These are phyloP conservation scores for Solea solea DNA, from an alignment of 2,113 vertebrate genomes.

Conservation along the genomic window DNA sequence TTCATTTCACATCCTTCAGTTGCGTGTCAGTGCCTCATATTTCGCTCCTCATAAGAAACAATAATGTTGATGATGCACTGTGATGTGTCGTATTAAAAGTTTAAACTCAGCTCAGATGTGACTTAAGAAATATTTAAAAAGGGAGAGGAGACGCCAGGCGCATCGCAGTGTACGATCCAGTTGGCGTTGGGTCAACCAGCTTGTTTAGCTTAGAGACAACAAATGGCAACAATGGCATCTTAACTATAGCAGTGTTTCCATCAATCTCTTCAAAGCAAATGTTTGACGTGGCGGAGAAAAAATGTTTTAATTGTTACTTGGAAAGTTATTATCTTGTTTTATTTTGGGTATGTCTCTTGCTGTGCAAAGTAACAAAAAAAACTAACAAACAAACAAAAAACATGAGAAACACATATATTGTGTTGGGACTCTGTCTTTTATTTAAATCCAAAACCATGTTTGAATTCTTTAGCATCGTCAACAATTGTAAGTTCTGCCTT, in stretches of 20 bases:
- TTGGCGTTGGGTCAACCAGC: constrained; percentile 30
- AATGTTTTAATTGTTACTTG: neutral
- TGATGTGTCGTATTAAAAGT: constrained; percentile 35
- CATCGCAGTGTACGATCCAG: constrained; percentile 29
- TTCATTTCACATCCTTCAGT: neutral
- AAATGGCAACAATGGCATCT: neutral
- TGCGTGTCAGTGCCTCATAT: neutral
- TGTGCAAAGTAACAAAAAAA: neutral
- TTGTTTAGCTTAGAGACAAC: constrained; percentile 34
- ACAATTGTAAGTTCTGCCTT: neutral
- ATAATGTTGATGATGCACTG: neutral
- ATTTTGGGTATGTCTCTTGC: no score
- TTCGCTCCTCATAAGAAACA: neutral
- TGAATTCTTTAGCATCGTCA: neutral
- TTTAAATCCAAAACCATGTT: neutral
- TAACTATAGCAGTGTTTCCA: constrained; percentile 15
- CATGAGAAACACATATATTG: neutral
- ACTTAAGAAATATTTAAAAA: neutral
- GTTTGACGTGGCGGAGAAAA: constrained; percentile 1
- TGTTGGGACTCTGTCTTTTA: neutral
- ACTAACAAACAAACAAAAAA: no score
- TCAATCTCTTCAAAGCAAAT: constrained; percentile 4
- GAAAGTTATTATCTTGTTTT: neutral
- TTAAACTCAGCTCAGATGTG: neutral
- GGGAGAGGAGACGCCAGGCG: constrained; percentile 5